Conservation (phyloP, 2,797 vertebrate genomes). For the Phaenicophaeus curvirostris region DNA sequence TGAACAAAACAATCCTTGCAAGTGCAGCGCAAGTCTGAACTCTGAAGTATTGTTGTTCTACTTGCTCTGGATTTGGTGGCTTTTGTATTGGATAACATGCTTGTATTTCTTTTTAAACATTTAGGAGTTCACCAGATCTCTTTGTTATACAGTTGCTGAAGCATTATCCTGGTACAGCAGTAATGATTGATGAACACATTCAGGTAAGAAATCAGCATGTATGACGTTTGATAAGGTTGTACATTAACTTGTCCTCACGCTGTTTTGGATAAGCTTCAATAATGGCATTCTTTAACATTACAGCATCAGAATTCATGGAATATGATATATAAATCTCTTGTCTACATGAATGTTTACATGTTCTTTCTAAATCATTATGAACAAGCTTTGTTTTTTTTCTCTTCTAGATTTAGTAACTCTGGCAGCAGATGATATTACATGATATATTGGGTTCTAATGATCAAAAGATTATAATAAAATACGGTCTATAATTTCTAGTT, state of each 20-base stretch:
- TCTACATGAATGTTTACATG: not conserved
- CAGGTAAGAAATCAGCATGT: conserved; percentile 56
- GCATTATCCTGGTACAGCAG: not conserved
- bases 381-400: not conserved
- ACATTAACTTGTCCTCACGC: conserved; percentile 23
- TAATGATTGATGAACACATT: conserved; percentile 19
- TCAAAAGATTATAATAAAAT: not conserved
- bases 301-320: conserved; percentile 4
- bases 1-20: not conserved
- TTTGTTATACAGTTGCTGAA: conserved; percentile 12
- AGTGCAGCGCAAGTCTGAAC: not conserved
- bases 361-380: not conserved
- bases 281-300: conserved; percentile 16
- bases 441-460: not conserved
- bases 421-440: not conserved
- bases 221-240: not conserved
- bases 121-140: not conserved
- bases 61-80: not conserved
- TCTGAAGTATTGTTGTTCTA: not conserved
- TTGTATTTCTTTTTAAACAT: conserved; percentile 40
- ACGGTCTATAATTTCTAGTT: not conserved
- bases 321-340: not conserved
- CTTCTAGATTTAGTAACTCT: not conserved
- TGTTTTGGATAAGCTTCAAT: conserved; percentile 27
- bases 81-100: not conserved